phyloP scores from a whole-genome alignment of 1,140 invertebrate genomes.

The Diachasmimorpha longicaudata region DNA sequence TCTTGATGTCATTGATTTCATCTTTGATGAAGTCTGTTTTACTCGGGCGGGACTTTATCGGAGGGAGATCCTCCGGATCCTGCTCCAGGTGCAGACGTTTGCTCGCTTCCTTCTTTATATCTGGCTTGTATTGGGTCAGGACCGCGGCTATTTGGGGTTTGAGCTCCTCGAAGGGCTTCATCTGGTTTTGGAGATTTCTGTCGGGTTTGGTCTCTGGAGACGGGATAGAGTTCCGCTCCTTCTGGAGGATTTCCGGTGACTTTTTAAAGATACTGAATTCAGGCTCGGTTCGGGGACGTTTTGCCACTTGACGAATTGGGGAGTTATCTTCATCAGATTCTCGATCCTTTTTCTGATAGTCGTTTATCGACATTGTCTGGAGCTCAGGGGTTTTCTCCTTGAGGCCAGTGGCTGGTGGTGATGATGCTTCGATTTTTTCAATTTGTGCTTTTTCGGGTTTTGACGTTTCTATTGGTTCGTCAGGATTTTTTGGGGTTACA shows the following conservation, averaged over 20 bases:
- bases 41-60: slow-evolving; percentile 39
- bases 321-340: background rate
- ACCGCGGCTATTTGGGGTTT: no score
- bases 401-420: background rate
- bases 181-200: background rate
- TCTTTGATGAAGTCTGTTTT: slow-evolving; percentile 19
- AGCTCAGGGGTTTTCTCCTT: background rate
- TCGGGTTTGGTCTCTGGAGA: background rate
- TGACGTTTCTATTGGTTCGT: no score
- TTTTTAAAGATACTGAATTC: slow-evolving; percentile 32
- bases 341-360: background rate
- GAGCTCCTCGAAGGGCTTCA: background rate
- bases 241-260: slow-evolving; percentile 18
- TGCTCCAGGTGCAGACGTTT: slow-evolving; percentile 34
- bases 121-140: background rate
- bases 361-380: background rate
- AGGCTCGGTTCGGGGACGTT: slow-evolving; percentile 6
- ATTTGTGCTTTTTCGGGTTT: background rate
- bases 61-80: slow-evolving; percentile 38
- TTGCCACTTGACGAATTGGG: slow-evolving; percentile 15
- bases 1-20: slow-evolving; percentile 12
- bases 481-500: background rate
- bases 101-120: slow-evolving; percentile 37
- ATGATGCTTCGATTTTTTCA: background rate
- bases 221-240: background rate